Evolutionary conservation across 2,113 vertebrate genomes (phyloP), one percentile per base, ranked within the genome.

Genomic region (Delphinapterus leucas): DNA sequence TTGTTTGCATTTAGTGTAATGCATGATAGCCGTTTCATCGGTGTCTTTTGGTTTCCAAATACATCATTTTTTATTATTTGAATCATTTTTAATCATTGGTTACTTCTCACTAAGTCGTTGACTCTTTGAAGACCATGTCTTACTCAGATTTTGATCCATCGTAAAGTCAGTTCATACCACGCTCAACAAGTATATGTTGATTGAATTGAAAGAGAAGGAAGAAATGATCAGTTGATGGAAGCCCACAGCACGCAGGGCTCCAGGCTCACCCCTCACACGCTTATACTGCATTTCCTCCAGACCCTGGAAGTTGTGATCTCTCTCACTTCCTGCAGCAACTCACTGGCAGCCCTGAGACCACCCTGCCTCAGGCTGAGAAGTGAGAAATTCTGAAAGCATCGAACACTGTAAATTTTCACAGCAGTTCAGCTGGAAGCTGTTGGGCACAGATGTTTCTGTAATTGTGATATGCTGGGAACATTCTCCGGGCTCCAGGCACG

Each of bases 401-500:
- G 97, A 98, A 91, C 95, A 98, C 95, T 97, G 96, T 97, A 97
- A 82, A 97, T 97, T 98, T 98, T 98, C 97, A 98, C 97, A 98
- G 98, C 96, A 97, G 96, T 98, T 96, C 90, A 61, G 81, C 95
- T 80, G 92, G 93, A 98, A 98, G 97, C 97, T 98, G 98, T 98
- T 98, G 95, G 98, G 97, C 98, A 98, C 98, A 99, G 98, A 98
- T 99, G 98, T 99, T 99, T 98, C 98, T 98, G 98, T 98, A 99
- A 99, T 97, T 98, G 98, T 98, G 98, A 99, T 98, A 98, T 85
- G 98, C 98, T 99, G 98, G 98, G 98, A 99, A 98, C 98, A 96
- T 98, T 98, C 96, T 96, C 98, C 0, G 49, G 97, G 60, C 96
- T 98, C 77, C 65, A 81, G 97, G 97, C 97, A 98, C 98, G 97